phyloP scores from a whole-genome alignment of 2,888 invertebrate genomes.

The Platypus cylindrus region DNA sequence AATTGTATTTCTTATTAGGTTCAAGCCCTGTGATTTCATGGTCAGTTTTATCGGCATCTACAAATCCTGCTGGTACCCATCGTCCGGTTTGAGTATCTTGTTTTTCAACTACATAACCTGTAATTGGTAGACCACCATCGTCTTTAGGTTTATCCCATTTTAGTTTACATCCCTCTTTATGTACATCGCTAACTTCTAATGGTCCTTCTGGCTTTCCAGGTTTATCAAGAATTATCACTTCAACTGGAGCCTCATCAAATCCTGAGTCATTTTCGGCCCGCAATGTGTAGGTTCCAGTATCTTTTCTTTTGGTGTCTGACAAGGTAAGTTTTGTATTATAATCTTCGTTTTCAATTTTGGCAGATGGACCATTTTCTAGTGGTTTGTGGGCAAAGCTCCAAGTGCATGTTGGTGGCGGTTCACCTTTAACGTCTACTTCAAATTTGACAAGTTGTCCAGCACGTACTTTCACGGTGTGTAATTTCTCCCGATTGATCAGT shows the following conservation, averaged over 20 bases:
- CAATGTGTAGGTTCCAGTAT: slow-evolving; percentile 83
- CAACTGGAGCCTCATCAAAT: slow-evolving; percentile 85
- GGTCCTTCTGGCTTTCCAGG: slow-evolving; percentile 87
- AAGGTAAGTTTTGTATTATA: slow-evolving; percentile 80
- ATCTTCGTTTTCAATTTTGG: slow-evolving; percentile 79
- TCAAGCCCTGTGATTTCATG: slow-evolving; percentile 80
- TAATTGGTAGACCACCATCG: slow-evolving; percentile 86
- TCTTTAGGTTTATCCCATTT: slow-evolving; percentile 94
- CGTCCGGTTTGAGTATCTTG: slow-evolving; percentile 80
- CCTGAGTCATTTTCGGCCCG: slow-evolving; percentile 90
- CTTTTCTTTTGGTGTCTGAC: slow-evolving; percentile 66
- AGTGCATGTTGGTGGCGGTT: slow-evolving; percentile 84
- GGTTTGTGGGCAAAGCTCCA: slow-evolving; percentile 63
- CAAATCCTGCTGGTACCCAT: slow-evolving; percentile 78
- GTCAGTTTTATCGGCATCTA: slow-evolving; percentile 69
- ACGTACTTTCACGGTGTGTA: slow-evolving; percentile 76
- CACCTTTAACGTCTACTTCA: slow-evolving; percentile 91
- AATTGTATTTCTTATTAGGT: slow-evolving; percentile 92
- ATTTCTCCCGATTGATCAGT: slow-evolving; percentile 85
- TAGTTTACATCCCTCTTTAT: slow-evolving; percentile 86
- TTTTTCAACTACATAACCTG: slow-evolving; percentile 86
- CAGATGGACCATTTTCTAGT: slow-evolving; percentile 51
- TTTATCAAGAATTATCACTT: slow-evolving; percentile 74
- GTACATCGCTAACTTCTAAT: slow-evolving; percentile 77
- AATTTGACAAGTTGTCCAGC: slow-evolving; percentile 83